Conservation (phyloP, 2,797 vertebrate species). For the Darevskia nairensis region DNA sequence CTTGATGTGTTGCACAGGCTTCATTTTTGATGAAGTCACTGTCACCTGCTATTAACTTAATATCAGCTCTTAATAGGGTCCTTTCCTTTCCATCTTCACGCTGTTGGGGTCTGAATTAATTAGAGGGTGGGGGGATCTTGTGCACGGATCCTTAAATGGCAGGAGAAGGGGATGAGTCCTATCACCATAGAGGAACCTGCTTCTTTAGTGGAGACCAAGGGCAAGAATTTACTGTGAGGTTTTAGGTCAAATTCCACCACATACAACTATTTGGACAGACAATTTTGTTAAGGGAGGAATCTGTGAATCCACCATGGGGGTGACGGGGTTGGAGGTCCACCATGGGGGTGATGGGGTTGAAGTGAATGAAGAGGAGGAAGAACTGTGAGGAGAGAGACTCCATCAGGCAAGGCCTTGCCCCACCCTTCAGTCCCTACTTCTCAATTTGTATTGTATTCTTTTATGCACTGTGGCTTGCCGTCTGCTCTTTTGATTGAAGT, state of each 20-base stretch:
- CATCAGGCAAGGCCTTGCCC: too few relatives aligned
- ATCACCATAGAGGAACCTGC: constrained; percentile 51
- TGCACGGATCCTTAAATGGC: constrained; percentile 79
- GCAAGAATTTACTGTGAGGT: constrained; percentile 36
- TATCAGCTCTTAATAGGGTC: constrained; percentile 85
- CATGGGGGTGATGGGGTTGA: neutral
- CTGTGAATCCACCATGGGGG: neutral
- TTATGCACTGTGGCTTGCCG: too few relatives aligned
- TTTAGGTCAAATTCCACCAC: neutral
- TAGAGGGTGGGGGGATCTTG: constrained; percentile 72
- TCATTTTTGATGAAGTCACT: constrained; percentile 85
- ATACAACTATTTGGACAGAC: too few relatives aligned
- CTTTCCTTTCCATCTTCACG: constrained; percentile 80
- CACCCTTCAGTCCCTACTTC: too few relatives aligned
- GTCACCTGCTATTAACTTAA: constrained; percentile 87
- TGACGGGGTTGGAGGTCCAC: neutral
- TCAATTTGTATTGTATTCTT: too few relatives aligned
- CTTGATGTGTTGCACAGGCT: constrained; percentile 80
- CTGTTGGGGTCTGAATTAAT: constrained; percentile 83
- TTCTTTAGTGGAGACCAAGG: constrained; percentile 46
- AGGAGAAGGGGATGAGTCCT: constrained; percentile 63
- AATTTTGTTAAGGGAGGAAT: neutral
- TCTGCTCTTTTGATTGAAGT: too few relatives aligned
- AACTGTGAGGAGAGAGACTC: too few relatives aligned
- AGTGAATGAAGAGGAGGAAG: too few relatives aligned